phyloP scores from a whole-genome alignment of 2,888 invertebrate genomes.

The Andrena camellia region DNA sequence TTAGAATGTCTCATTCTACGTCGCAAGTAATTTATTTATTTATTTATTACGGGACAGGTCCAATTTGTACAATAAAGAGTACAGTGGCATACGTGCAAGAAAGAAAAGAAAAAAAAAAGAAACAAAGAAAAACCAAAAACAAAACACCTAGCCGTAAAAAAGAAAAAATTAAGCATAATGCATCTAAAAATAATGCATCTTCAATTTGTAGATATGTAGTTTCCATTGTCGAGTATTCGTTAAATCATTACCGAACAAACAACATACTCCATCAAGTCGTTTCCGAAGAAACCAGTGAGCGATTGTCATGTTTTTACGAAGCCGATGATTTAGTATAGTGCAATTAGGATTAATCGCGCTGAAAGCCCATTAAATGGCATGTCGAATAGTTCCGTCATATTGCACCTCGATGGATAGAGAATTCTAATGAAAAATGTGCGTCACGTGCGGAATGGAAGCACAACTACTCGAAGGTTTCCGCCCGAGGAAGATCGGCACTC shows the following conservation, averaged over 20 bases:
- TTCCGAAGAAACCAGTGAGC: background rate
- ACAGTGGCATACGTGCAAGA: no score
- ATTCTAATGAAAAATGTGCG: slow-evolving; percentile 9
- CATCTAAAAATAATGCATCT: no score
- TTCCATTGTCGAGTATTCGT: background rate
- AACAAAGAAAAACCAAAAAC: no score
- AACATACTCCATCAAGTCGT: background rate
- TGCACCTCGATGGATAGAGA: slow-evolving; percentile 16
- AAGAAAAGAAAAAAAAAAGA: no score
- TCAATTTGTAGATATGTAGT: background rate
- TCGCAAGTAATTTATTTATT: no score
- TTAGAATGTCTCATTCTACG: no score
- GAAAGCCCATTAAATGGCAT: background rate
- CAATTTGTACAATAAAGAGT: no score
- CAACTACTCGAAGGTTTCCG: background rate
- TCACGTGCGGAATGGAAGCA: slow-evolving; percentile 4
- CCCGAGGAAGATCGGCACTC: background rate
- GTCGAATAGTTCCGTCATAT: background rate
- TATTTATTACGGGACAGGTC: no score
- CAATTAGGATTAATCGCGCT: background rate
- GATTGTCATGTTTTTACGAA: background rate
- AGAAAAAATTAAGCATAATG: no score
- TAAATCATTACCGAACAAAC: background rate
- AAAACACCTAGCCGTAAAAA: no score
- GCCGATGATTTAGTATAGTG: background rate